Base-by-base conservation (phyloP, 2,888 invertebrate species). In the Lepidonotus clava region DNA sequence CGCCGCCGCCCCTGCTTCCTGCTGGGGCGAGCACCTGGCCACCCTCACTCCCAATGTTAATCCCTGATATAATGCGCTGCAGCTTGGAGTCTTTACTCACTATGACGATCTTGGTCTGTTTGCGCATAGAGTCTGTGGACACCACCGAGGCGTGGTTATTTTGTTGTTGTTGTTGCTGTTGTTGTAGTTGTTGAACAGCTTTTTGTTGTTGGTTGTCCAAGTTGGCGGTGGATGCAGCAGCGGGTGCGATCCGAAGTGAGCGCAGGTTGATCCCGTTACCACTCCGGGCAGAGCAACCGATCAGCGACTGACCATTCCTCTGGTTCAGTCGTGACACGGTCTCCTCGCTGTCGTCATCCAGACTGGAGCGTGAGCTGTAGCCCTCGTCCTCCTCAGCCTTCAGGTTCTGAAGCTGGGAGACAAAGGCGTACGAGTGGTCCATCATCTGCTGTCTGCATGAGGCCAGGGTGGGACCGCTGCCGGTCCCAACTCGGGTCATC, bases 341-440 rank as follows among this genome's bases (percentile, higher is more conserved):
- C 14, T 85, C 85, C 46, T 85, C 85, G n/a, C 24, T 66, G 38
- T 85, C 85, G 24, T 85, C 85, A 85, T 89, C 90, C 5, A 90
- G 83, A 61, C 89, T 89, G 5, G 88, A 90, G 28, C 89, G 85
- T 28, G 89, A 90, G 76, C 89, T 88, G 85, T 90, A 90, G 18
- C 90, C 90, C 46, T 90, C 90, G 80, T 90, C 90, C 46, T 90
- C 90, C 11, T 90, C 90, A 5, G 86, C 40, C 41, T 85, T 86
- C 36, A 84, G 71, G 28, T 56, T 84, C n/a, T 86, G 84, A 38
- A 84, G 32, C 84, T 83, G 86, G 28, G 40, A 51, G 21, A 86
- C 56, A 51, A 71, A 86, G 28, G 86, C 84, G 28, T 86, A 86
- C n/a, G 86, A 86, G 56, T 86, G 86, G 41, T 86, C 86, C 18